Evolutionary conservation across 2,888 invertebrate genomes (phyloP).

Genomic region (Clivina fossor): DNA sequence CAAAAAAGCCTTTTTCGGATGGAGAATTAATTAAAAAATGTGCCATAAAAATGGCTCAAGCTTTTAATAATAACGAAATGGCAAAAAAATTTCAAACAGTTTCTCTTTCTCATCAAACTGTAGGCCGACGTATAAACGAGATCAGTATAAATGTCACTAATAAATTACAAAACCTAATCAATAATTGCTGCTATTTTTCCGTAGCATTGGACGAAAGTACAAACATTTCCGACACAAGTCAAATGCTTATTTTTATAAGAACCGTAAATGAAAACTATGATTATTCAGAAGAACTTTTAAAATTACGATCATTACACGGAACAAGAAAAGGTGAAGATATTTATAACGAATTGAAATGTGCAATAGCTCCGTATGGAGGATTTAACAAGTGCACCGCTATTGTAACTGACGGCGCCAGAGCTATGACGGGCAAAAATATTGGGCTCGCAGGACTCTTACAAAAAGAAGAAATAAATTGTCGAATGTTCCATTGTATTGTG

Average conservation of each 20-base stretch:
- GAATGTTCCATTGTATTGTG: too few species aligned
- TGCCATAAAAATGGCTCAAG: conserved; percentile 40
- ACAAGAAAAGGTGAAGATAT: conserved; percentile 8
- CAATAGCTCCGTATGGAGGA: too few species aligned
- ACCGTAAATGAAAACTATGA: conserved; percentile 9
- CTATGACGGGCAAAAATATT: too few species aligned
- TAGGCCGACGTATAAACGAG: conserved; percentile 35
- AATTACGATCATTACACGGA: neutral
- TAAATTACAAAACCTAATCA: conserved; percentile 35
- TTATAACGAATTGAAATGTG: too few species aligned
- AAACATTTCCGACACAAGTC: conserved; percentile 42
- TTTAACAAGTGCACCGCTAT: too few species aligned
- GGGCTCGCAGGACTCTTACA: too few species aligned
- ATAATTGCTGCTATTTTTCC: conserved; percentile 40
- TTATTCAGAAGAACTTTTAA: conserved; percentile 15
- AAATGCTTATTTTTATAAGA: conserved; percentile 38
- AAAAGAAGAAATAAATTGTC: too few species aligned
- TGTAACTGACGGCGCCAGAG: too few species aligned
- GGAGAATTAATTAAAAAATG: conserved; percentile 43
- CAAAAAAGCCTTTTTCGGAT: conserved; percentile 42
- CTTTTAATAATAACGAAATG: conserved; percentile 41
- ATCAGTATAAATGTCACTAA: conserved; percentile 32
- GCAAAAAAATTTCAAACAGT: conserved; percentile 39
- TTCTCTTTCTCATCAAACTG: conserved; percentile 37
- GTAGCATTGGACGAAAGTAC: conserved; percentile 40